Conservation (phyloP, 2,113 vertebrate genomes). For the Galemys pyrenaicus region DNA sequence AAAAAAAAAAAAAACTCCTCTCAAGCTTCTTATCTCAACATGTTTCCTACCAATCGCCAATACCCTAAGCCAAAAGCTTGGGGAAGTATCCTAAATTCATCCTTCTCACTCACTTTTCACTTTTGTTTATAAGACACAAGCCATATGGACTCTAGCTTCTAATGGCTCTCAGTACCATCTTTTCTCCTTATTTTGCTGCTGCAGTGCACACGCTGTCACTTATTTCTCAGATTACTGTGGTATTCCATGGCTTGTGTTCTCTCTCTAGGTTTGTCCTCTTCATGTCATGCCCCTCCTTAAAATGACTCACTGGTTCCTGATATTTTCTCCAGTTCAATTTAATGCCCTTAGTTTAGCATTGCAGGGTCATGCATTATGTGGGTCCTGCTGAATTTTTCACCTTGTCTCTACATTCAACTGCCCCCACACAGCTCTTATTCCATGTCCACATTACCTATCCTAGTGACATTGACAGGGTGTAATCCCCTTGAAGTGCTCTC, state of each 20-base stretch:
- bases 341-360: not conserved
- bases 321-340: not conserved
- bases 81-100: not conserved
- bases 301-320: not conserved
- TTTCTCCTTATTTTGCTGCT: not conserved
- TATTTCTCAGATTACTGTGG: not conserved
- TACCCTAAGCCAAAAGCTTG: not conserved
- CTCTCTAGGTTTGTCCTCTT: not conserved
- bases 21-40: not conserved
- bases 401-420: not conserved
- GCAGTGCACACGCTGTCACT: not conserved
- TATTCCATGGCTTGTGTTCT: not conserved
- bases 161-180: not conserved
- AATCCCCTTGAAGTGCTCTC: rapidly evolving
- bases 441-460: not conserved
- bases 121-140: not conserved
- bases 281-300: not conserved
- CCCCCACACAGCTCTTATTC: not conserved
- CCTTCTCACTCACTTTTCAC: not conserved
- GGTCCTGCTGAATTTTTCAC: not conserved
- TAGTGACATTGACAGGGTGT: not conserved
- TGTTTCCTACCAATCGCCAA: not conserved
- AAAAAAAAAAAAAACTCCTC: not conserved
- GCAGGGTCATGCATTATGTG: not conserved
- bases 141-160: not conserved